Percentiles rank a stretch among this genome's conserved stretches.
Conservation (phyloP, 2,888 invertebrate genomes). For the Anthrax anthrax region DNA sequence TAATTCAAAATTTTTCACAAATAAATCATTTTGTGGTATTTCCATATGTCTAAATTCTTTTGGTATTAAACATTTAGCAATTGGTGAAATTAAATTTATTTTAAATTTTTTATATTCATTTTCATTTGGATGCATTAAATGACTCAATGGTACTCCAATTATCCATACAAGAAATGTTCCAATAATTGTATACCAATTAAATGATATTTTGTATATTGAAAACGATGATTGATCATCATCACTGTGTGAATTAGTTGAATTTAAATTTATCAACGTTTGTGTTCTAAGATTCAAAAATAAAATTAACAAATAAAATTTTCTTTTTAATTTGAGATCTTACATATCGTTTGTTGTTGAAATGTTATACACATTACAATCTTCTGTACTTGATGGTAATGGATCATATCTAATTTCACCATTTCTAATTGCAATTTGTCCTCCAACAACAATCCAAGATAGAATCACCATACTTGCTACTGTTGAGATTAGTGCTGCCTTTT, state of each 20-base stretch:
- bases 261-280: too few relatives aligned
- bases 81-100: constrained; percentile 24
- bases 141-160: constrained; percentile 40
- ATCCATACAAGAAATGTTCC: constrained; percentile 38
- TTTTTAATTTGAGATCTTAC: too few relatives aligned
- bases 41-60: constrained; percentile 3
- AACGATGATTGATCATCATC: constrained; percentile 23
- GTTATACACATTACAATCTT: constrained; percentile 22
- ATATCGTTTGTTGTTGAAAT: constrained; percentile 5
- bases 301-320: too few relatives aligned
- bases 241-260: constrained; percentile 1
- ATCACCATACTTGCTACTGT: constrained; percentile 22
- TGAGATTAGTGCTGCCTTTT: constrained; percentile 23
- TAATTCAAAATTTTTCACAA: background rate
- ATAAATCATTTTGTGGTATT: constrained; percentile 3
- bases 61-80: constrained; percentile 13
- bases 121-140: constrained; percentile 30
- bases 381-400: constrained; percentile 21
- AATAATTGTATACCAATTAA: constrained; percentile 43
- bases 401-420: constrained; percentile 22
- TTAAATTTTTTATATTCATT: constrained; percentile 17
- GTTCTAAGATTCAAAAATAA: too few relatives aligned
- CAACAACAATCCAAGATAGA: constrained; percentile 26
- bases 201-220: constrained; percentile 41
- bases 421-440: constrained; percentile 21